Evolutionary conservation across 1,140 invertebrate genomes (phyloP).

Genomic region (Meloidogyne chitwoodi): DNA sequence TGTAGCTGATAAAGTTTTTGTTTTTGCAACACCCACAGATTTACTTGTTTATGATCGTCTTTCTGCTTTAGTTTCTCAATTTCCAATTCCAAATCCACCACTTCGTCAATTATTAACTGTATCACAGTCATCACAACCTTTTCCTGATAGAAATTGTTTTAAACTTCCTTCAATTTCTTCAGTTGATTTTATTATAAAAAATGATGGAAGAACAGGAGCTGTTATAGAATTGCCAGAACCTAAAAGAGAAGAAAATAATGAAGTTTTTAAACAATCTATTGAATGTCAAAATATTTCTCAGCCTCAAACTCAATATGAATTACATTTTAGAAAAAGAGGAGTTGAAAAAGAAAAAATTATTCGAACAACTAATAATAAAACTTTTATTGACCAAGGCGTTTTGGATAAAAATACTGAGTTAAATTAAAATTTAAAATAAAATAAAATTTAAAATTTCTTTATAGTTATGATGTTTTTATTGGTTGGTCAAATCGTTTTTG

Average conservation of each 20-base stretch:
- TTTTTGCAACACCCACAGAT: constrained; percentile 55
- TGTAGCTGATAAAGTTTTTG: constrained; percentile 59
- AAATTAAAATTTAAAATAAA: neutral
- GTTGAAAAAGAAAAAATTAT: constrained; percentile 51
- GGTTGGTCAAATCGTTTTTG: constrained; percentile 58
- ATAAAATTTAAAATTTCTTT: neutral
- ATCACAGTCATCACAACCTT: constrained; percentile 55
- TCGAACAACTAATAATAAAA: constrained; percentile 35
- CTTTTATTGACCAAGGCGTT: constrained; percentile 59
- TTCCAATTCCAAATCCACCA: constrained; percentile 54
- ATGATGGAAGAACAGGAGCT: constrained; percentile 52
- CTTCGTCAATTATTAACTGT: constrained; percentile 53
- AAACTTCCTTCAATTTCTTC: constrained; percentile 40
- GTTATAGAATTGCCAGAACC: constrained; percentile 35
- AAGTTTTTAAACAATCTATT: neutral
- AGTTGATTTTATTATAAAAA: constrained; percentile 52
- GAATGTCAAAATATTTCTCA: constrained; percentile 49
- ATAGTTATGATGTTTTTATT: constrained; percentile 52
- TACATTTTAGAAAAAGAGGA: constrained; percentile 50
- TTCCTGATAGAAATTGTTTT: constrained; percentile 52
- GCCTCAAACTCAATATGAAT: constrained; percentile 57
- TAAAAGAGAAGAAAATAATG: neutral
- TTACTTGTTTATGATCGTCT: constrained; percentile 51
- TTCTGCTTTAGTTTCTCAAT: constrained; percentile 35
- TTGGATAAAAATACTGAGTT: constrained; percentile 57